A percentile compares a stretch with the other conserved stretches of the same genome.
These are phyloP conservation scores for Schizothorax lantsangensis DNA, from an alignment of 2,797 vertebrate species.

Conservation along the genomic window DNA sequence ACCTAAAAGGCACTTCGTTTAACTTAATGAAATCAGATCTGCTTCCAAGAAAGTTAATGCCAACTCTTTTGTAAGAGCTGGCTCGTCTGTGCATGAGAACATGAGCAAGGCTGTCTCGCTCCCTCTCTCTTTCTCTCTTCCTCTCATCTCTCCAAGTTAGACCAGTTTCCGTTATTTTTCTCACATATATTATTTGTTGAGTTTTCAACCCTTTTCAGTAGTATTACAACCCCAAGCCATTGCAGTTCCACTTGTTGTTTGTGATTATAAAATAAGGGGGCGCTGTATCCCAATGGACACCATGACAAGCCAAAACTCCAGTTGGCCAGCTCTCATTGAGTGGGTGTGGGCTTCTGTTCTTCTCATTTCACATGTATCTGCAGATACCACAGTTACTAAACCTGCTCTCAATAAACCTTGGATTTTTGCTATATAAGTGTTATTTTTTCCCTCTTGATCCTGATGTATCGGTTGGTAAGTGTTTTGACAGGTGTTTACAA, in stretches of 20 bases:
- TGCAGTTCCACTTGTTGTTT: constrained; percentile 52
- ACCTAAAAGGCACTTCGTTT: constrained; percentile 27
- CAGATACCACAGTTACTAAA: constrained; percentile 61
- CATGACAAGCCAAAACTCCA: constrained; percentile 44
- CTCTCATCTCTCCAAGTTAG: constrained; percentile 22
- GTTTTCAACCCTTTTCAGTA: constrained; percentile 31
- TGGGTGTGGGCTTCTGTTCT: constrained; percentile 66
- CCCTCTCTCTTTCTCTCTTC: constrained; percentile 5
- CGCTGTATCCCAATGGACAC: constrained; percentile 55
- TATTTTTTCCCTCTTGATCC: constrained; percentile 46
- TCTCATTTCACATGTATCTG: constrained; percentile 68
- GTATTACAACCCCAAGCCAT: constrained; percentile 29
- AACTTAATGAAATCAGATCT: constrained; percentile 22
- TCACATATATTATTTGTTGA: not conserved
- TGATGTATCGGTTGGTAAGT: constrained; percentile 19
- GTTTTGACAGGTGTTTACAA: constrained; percentile 23
- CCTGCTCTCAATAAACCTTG: constrained; percentile 71
- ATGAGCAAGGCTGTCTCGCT: constrained; percentile 10
- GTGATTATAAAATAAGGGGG: constrained; percentile 60
- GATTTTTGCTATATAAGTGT: constrained; percentile 55
- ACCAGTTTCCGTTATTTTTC: constrained; percentile 39
- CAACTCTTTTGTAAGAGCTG: constrained; percentile 16
- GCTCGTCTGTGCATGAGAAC: constrained; percentile 1
- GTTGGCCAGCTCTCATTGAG: constrained; percentile 55
- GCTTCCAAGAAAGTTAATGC: constrained; percentile 6